Percentiles rank a stretch among this genome's conserved stretches.
phyloP scores from a whole-genome alignment of 2,797 vertebrate genomes.

The Cynodonichthys magdalenae region DNA sequence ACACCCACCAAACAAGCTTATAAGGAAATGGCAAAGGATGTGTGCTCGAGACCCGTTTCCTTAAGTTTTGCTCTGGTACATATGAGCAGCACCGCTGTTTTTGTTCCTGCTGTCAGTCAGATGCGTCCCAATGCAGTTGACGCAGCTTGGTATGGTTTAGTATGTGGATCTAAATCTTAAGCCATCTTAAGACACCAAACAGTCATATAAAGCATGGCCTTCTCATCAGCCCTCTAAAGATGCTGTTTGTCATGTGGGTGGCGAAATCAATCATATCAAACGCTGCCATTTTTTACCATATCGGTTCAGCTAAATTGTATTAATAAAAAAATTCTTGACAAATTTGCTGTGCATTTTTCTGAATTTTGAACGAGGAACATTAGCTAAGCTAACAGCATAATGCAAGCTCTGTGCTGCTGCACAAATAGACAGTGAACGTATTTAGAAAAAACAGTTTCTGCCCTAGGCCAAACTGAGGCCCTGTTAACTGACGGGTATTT shows the following conservation, averaged over 20 bases:
- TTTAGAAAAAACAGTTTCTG: conserved; percentile 29
- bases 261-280: conserved; percentile 12
- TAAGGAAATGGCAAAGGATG: conserved; percentile 82
- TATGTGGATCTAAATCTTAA: conserved; percentile 36
- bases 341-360: conserved; percentile 2
- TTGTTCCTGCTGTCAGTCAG: conserved; percentile 44
- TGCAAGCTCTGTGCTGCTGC: conserved; percentile 27
- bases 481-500: conserved; percentile 24
- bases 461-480: conserved; percentile 26
- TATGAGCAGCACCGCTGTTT: conserved; percentile 38
- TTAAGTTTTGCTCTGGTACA: conserved; percentile 70
- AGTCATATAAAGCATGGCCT: conserved; percentile 21
- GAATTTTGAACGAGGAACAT: conserved; percentile 8
- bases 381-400: conserved; percentile 26
- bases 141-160: conserved; percentile 6
- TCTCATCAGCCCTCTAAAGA: conserved; percentile 6
- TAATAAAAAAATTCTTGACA: not conserved
- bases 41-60: conserved; percentile 66
- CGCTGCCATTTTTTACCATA: not conserved
- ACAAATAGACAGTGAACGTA: conserved; percentile 15
- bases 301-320: conserved; percentile 8
- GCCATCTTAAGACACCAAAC: conserved; percentile 24
- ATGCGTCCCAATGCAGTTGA: conserved; percentile 18
- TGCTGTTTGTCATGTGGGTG: conserved; percentile 30
- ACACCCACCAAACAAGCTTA: conserved; percentile 51